Percentiles rank a stretch among this genome's conserved stretches.
These are phyloP conservation scores for Equus przewalskii DNA, from an alignment of 2,113 vertebrate species.

Conservation along the genomic window DNA sequence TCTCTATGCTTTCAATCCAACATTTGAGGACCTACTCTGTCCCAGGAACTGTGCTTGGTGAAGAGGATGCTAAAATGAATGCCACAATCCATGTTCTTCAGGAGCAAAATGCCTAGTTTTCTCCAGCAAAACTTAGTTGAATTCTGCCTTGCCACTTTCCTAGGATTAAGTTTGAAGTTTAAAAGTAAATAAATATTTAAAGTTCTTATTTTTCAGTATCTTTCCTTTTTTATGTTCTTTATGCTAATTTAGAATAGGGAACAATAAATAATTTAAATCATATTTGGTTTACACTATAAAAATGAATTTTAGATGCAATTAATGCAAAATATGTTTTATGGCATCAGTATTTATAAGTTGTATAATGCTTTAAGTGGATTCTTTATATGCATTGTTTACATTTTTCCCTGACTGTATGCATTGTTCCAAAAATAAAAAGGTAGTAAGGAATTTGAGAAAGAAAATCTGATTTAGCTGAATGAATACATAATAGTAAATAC, in stretches of 20 bases:
- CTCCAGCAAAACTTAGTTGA: neutral
- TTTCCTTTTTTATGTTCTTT: neutral
- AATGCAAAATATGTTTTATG: slow-evolving; percentile 45
- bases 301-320: slow-evolving; percentile 60
- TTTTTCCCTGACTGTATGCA: neutral
- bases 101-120: neutral
- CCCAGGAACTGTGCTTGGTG: neutral
- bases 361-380: slow-evolving; percentile 19
- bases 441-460: slow-evolving; percentile 36
- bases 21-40: neutral
- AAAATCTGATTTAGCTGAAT: slow-evolving; percentile 12
- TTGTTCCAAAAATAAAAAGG: slow-evolving; percentile 49
- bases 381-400: slow-evolving; percentile 13
- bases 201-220: neutral
- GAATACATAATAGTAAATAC: neutral
- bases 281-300: slow-evolving; percentile 34
- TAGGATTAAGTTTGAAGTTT: neutral
- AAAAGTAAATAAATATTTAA: slow-evolving; percentile 45
- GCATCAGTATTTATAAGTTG: slow-evolving; percentile 55
- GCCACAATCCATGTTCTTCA: neutral
- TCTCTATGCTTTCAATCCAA: neutral
- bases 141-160: neutral
- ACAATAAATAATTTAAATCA: neutral
- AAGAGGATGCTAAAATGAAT: neutral
- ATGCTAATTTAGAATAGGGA: neutral